Conservation (phyloP, 2,113 vertebrate species). For the Aptenodytes forsteri region DNA sequence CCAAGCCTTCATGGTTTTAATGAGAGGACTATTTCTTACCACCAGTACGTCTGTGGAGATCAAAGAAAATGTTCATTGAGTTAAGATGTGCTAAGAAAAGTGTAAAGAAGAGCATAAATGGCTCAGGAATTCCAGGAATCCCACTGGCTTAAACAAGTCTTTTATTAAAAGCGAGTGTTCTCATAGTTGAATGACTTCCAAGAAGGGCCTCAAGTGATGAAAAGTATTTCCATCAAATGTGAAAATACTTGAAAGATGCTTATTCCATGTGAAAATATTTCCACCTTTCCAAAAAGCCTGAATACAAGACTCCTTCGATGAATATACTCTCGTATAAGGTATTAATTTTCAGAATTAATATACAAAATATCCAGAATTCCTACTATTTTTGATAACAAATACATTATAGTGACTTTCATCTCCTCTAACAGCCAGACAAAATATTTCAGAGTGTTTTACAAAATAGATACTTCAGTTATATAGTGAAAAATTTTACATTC, state of each 20-base stretch:
- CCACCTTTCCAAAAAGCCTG: constrained; percentile 4
- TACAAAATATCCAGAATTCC: not conserved
- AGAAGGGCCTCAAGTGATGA: constrained; percentile 29
- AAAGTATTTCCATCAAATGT: constrained; percentile 22
- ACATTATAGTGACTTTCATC: not conserved
- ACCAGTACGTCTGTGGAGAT: not conserved
- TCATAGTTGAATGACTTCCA: constrained; percentile 50
- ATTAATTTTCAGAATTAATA: not conserved
- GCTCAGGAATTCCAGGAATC: constrained; percentile 47
- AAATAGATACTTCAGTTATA: not conserved
- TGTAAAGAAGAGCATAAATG: constrained; percentile 20
- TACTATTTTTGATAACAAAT: not conserved
- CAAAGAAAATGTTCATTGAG: not conserved
- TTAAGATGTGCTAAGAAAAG: constrained; percentile 24
- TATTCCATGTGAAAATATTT: constrained; percentile 28
- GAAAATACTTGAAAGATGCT: constrained; percentile 19
- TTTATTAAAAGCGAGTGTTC: constrained; percentile 45
- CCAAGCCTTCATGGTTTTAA: not conserved
- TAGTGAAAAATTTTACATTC: not conserved
- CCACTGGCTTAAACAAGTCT: constrained; percentile 14
- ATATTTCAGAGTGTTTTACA: not conserved
- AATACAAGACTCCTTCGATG: not conserved
- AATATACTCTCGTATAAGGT: not conserved
- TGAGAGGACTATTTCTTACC: constrained; percentile 10
- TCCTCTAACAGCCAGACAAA: not conserved